Conservation (phyloP, 2,113 vertebrate genomes). For the Carassius gibelio region DNA sequence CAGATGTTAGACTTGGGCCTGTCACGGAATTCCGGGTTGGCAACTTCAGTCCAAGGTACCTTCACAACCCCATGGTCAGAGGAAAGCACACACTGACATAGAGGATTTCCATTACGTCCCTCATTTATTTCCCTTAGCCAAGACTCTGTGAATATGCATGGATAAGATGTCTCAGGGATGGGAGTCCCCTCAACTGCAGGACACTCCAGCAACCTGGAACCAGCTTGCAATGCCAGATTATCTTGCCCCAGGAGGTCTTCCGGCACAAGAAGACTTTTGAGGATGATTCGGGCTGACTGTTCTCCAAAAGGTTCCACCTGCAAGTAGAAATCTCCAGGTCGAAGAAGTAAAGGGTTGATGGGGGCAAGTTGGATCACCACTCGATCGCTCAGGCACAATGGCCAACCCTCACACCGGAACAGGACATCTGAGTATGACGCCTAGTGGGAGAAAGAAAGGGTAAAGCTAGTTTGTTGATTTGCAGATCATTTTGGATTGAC, state of each 20-base stretch:
- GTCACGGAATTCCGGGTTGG: conserved; percentile 84
- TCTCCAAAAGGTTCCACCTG: conserved; percentile 86
- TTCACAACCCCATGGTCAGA: conserved; percentile 84
- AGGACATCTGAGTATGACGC: conserved; percentile 85
- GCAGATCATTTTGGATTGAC: not conserved
- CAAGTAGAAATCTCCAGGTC: conserved; percentile 91
- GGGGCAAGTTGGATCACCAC: conserved; percentile 87
- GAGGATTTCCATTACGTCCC: conserved; percentile 68
- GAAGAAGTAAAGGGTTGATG: conserved; percentile 86
- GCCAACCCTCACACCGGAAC: conserved; percentile 93
- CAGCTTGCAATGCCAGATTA: conserved; percentile 39
- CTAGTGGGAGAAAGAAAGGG: conserved; percentile 64
- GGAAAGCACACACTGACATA: conserved; percentile 86
- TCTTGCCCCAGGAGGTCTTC: conserved; percentile 70
- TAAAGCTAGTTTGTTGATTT: not conserved
- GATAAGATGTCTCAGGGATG: conserved; percentile 78
- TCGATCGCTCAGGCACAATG: conserved; percentile 85
- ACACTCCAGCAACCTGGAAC: conserved; percentile 52
- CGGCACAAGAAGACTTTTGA: conserved; percentile 83
- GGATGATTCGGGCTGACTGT: conserved; percentile 80
- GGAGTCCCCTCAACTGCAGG: conserved; percentile 81
- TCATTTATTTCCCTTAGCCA: conserved; percentile 86
- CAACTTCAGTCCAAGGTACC: conserved; percentile 82
- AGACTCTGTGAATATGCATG: conserved; percentile 84
- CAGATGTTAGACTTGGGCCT: conserved; percentile 65